Percentiles rank a stretch among this genome's conserved stretches.
Conservation (phyloP, 2,888 invertebrate genomes). For the Biston stratarius region DNA sequence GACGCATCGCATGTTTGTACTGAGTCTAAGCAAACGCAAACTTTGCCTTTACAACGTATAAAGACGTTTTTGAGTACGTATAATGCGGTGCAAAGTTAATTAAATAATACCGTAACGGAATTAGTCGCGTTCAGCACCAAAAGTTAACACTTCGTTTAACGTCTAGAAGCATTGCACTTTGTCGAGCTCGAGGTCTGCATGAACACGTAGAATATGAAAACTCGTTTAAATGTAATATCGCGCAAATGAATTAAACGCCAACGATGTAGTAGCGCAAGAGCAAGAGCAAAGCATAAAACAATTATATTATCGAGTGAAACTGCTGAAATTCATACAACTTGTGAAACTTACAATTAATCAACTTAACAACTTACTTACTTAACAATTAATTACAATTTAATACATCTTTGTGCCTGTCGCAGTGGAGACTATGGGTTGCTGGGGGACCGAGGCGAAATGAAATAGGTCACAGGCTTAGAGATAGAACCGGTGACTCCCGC, state of each 20-base stretch:
- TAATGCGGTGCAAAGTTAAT: slow-evolving; percentile 68
- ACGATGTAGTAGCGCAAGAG: no score
- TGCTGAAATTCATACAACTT: no score
- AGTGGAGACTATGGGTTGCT: no score
- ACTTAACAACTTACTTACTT: no score
- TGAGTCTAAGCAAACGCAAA: slow-evolving; percentile 67
- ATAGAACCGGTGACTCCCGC: no score
- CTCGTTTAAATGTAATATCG: slow-evolving; percentile 21
- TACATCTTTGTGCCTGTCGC: no score
- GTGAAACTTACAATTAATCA: no score
- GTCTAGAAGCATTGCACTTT: slow-evolving; percentile 17
- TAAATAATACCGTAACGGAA: slow-evolving; percentile 59
- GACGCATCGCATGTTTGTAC: slow-evolving; percentile 67
- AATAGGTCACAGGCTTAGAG: no score
- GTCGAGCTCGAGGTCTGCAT: slow-evolving; percentile 20
- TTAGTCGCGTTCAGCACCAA: slow-evolving; percentile 50
- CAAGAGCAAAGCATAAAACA: no score
- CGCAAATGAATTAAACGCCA: slow-evolving; percentile 36
- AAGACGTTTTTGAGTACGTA: slow-evolving; percentile 61
- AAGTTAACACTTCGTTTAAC: background rate
- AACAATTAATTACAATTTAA: no score
- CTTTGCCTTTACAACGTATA: slow-evolving; percentile 63
- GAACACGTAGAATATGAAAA: slow-evolving; percentile 17
- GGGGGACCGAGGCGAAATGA: no score
- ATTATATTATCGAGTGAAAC: no score